Base-by-base conservation (phyloP, 2,888 invertebrate species). In the Drosophila pseudotalamancana region DNA sequence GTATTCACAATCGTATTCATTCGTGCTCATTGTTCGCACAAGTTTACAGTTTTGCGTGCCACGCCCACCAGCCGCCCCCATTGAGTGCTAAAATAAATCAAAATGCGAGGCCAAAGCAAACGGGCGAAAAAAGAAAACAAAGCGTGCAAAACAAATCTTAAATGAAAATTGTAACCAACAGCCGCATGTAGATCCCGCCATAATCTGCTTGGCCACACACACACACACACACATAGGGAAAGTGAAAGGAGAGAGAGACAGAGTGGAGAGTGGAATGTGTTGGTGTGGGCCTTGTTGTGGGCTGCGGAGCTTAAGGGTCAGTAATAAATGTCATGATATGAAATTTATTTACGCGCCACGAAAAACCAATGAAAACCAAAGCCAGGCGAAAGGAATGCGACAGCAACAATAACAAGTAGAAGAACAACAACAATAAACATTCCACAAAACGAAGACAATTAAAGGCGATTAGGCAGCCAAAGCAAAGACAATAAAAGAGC, bases 301-400 rank as follows among this genome's bases (percentile, higher is more conserved):
- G 66, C 45, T 40, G 65, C 27, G 64, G 27, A 69, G 77, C 88
- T 83, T 82, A 88, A 86, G 82, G 82, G 82, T 79, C 82, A 83
- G 82, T 83, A 83, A 83, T 83, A 83, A 83, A 83, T 88, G 82
- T 88, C 82, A 88, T 88, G 82, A 86, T 86, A 79, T 79, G 70
- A 83, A 88, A 83, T 83, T 88, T 83, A 83, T 83, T 83, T 86
- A 86, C 87, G 82, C 88, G 82, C 88, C 76, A 59, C 72, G 87
- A 80, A 80, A 78, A 78, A 80, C 81, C 86, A 85, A 86, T 67
- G 73, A 72, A 69, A 68, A 45, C 55, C 74, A 60, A 57, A 60
- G 67, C 56, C 78, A 79, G 82, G 63, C 77, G 64, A 64, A 88
- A 74, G 78, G 85, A 81, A 87, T 84, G 73, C 70, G 50, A 29